Evolutionary conservation across 2,888 invertebrate species (phyloP), one percentile per base, ranked within the genome.

Genomic region (Pseudoips prasinana): DNA sequence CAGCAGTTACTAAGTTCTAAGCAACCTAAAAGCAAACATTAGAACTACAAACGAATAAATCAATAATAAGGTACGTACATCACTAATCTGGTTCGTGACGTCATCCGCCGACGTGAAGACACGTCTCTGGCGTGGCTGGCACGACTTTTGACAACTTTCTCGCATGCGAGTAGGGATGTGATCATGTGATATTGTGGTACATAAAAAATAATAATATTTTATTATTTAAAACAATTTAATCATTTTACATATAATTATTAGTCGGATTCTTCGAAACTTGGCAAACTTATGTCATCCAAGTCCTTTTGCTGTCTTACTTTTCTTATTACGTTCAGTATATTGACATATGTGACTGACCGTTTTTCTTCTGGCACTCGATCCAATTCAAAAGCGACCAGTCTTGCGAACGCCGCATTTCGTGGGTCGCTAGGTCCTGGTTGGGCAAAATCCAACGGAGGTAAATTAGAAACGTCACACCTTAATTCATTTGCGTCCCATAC

Each of bases 351-450:
- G 0, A 34, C 26, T 20, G 34, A 30, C 1, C 34, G 39, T 30
- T 20, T 29, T 23, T 34, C 23, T 29, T 39, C 27, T 31, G 35
- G 30, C 27, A 39, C 35, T 24, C 26, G 39, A 35, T 30, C 30
- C 23, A 29, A 3, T 33, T 38, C 33, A 25, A 28, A 33, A 22
- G 34, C 34, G 39, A 38, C 22, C 10, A 33, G 29, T 26, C 29
- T 34, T 29, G 26, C 34, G 25, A 39, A 39, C 29, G 26, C 26
- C 22, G 28, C 29, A 33, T 39, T 39, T 34, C 29, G 27, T 29
- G 38, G 38, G 33, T 38, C 29, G 25, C 33, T 39, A 8, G 38
- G 38, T 34, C 29, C 10, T 19, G 29, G 25, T 7, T 25, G 10
- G 25, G 7, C 10, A 20, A 20, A 20, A 20, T 20, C 20, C 20